Base-by-base conservation (phyloP, 2,797 vertebrate species). In the Esox lucius region DNA sequence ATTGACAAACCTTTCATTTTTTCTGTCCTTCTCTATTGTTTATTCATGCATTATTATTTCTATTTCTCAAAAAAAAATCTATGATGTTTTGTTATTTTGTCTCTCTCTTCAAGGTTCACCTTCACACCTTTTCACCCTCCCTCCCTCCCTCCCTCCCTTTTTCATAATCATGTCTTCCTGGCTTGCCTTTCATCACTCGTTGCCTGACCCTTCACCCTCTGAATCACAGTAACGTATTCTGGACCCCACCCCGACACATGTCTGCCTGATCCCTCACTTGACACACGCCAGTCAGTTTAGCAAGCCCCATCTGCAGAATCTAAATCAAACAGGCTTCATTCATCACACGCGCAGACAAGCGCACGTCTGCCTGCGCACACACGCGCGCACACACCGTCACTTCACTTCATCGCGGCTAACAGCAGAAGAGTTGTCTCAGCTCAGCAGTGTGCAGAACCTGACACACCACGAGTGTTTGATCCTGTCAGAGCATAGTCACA, bases 201-300 rank as follows among this genome's bases (percentile, higher is more conserved):
- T 22, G 70, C 53, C 85, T 90, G 85, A 91, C 90, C 88, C 88
- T 84, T 80, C 42, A 51, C 89, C 88, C 83, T 83, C 80, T 90
- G 91, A 91, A 92, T 91, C 90, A 90, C 78, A 82, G 70, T 80
- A 90, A 91, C 87, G 82, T 86, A 91, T 92, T 91, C 90, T 81
- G 53, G 83, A 77, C 81, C 62, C 86, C 80, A 81, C 83, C 81
- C 83, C 83, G 83, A 87, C 84, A 87, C 80, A 79, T 79, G 85
- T 88, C 86, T 56, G 46, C 42, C 89, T 77, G 79, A 82, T 73
- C 84, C 62, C 65, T 49, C 76, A 81, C 86, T 90, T 86, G 83
- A 88, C 91, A 90, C 85, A 77, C 53, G n/a, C 78, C 86, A 85
- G 87, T 61, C 72, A 83, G 68, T 77, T 73, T 33, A 80, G 68